Evolutionary conservation across 2,113 vertebrate species (phyloP).

Genomic region (Coryphaenoides rupestris): DNA sequence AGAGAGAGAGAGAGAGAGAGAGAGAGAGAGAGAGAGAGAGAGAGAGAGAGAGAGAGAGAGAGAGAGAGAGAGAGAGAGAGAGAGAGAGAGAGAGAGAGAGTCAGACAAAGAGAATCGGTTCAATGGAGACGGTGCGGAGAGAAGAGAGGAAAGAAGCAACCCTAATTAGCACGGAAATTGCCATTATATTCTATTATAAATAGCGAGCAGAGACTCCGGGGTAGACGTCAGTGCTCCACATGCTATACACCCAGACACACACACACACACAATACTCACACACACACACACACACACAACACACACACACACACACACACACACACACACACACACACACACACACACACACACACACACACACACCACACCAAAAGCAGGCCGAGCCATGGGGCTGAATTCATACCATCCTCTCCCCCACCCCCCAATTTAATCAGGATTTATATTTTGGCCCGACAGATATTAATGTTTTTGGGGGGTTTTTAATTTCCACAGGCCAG

Average conservation of each 20-base stretch:
- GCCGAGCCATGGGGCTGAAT: conserved; percentile 9
- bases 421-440: not conserved
- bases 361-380: conserved; percentile 24
- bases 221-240: conserved; percentile 5
- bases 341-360: too few relatives aligned
- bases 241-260: conserved; percentile 5
- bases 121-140: conserved; percentile 6
- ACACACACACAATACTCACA: too few relatives aligned
- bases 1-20: conserved; percentile 25
- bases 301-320: conserved; percentile 15
- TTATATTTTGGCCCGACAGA: not conserved
- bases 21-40: conserved; percentile 8
- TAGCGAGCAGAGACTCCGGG: conserved; percentile 20
- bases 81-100: conserved; percentile 9
- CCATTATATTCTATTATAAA: conserved; percentile 30
- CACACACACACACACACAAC: too few relatives aligned
- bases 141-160: too few relatives aligned
- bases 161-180: too few relatives aligned
- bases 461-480: not conserved
- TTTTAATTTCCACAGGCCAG: not conserved
- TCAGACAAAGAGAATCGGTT: conserved; percentile 1
- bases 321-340: too few relatives aligned
- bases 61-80: not conserved
- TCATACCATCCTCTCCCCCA: too few relatives aligned
- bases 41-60: conserved; percentile 27